Conservation (phyloP, 1,140 invertebrate genomes). For the Centruroides vittatus region DNA sequence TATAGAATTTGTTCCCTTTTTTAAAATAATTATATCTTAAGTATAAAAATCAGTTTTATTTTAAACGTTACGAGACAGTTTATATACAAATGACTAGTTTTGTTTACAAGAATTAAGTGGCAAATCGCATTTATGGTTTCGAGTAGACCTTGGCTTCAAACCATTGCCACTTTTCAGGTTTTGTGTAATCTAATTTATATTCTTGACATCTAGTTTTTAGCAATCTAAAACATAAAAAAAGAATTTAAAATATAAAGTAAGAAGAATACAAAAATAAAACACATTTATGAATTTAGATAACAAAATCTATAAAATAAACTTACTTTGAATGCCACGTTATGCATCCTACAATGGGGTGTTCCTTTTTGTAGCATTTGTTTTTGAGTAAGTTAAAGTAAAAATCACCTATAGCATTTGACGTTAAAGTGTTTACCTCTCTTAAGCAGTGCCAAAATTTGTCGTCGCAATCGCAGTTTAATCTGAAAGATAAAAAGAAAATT, state of each 20-base stretch:
- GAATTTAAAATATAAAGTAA: too few relatives aligned
- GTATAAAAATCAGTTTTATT: too few relatives aligned
- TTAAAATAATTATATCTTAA: too few relatives aligned
- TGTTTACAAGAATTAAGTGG: too few relatives aligned
- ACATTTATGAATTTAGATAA: too few relatives aligned
- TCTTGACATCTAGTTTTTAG: not conserved
- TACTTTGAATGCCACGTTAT: not conserved
- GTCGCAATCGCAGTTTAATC: conserved; percentile 75
- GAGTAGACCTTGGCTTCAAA: not conserved
- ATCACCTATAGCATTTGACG: conserved; percentile 59
- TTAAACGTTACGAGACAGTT: not conserved
- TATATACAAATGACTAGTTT: not conserved
- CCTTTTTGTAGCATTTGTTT: conserved; percentile 57
- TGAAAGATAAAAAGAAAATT: conserved; percentile 17
- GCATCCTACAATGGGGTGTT: conserved; percentile 23
- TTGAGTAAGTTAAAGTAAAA: conserved; percentile 74
- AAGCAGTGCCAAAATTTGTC: conserved; percentile 62
- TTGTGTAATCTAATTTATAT: not conserved
- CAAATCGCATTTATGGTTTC: not conserved
- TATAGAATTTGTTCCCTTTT: too few relatives aligned
- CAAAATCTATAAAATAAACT: not conserved
- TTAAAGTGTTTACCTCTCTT: conserved; percentile 47
- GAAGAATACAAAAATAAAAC: too few relatives aligned
- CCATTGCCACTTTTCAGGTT: conserved; percentile 1
- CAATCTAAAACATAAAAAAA: not conserved